Percentiles rank a stretch among this genome's conserved stretches.
Evolutionary conservation across 2,797 vertebrate species (phyloP).

Genomic region (Lithobates sylvaticus): DNA sequence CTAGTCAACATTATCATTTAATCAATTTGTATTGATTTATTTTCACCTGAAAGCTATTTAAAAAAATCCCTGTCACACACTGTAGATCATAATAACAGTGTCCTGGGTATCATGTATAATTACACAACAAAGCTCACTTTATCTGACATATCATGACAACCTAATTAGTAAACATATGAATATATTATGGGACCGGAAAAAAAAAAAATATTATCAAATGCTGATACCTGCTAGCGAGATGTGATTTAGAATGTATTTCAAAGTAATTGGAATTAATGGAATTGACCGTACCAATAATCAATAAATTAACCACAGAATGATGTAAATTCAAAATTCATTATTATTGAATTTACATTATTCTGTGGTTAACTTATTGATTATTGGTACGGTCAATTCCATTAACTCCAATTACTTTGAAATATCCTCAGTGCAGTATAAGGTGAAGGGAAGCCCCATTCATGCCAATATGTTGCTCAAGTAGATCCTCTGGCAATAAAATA

Average conservation of each 20-base stretch:
- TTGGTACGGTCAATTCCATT: neutral
- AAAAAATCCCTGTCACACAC: conserved; percentile 14
- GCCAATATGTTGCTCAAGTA: too few species aligned
- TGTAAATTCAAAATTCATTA: neutral
- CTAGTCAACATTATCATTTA: neutral
- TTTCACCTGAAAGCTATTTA: conserved; percentile 20
- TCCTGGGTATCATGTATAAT: neutral
- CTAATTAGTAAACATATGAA: neutral
- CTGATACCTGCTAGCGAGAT: neutral
- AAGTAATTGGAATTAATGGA: neutral
- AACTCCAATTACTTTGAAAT: neutral
- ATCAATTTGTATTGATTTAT: conserved; percentile 24
- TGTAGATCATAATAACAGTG: neutral
- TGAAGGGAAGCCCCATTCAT: too few species aligned
- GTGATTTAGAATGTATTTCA: neutral
- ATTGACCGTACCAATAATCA: neutral
- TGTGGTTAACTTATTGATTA: neutral
- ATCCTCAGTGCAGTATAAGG: too few species aligned
- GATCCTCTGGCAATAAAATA: too few species aligned
- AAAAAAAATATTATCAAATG: neutral
- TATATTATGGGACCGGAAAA: neutral
- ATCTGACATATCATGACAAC: neutral
- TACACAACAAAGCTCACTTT: neutral
- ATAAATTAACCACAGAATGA: neutral
- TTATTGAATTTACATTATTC: neutral